Conservation (phyloP, 2,797 vertebrate species). For the Myotis daubentonii region DNA sequence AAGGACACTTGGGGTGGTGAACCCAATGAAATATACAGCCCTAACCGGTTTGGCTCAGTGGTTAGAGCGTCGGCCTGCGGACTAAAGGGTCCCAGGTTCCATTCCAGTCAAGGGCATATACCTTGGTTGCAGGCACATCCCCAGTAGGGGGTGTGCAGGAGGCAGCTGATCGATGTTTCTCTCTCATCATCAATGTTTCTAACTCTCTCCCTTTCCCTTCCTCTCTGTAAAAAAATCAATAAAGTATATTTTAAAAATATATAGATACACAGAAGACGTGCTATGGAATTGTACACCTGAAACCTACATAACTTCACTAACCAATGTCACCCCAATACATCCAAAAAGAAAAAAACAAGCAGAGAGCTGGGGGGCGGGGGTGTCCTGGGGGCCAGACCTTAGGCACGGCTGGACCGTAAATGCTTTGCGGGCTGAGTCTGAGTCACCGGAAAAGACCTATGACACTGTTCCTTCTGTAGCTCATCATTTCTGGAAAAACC, state of each 20-base stretch:
- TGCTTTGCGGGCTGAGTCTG: not conserved
- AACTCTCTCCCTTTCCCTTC: too few relatives aligned
- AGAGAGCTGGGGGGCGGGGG: not conserved
- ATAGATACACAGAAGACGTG: too few relatives aligned
- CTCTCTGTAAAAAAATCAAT: too few relatives aligned
- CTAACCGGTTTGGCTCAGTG: too few relatives aligned
- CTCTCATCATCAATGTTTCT: too few relatives aligned
- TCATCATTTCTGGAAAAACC: not conserved
- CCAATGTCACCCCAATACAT: not conserved
- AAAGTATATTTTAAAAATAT: too few relatives aligned
- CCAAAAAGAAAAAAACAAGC: not conserved
- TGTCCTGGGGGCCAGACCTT: not conserved
- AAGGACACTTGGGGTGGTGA: not conserved
- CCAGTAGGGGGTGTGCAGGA: too few relatives aligned
- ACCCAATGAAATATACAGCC: not conserved
- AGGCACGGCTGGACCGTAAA: not conserved
- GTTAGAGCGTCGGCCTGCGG: too few relatives aligned
- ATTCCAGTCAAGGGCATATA: too few relatives aligned
- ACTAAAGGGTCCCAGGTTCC: too few relatives aligned
- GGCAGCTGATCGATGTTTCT: too few relatives aligned
- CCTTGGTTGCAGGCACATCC: too few relatives aligned
- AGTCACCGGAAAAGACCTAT: not conserved
- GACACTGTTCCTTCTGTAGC: not conserved
- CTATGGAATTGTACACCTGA: not conserved
- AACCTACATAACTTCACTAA: not conserved